Evolutionary conservation across 1,140 invertebrate genomes (phyloP), one percentile per base, ranked within the genome.

Genomic region (Hylyphantes graminicola): DNA sequence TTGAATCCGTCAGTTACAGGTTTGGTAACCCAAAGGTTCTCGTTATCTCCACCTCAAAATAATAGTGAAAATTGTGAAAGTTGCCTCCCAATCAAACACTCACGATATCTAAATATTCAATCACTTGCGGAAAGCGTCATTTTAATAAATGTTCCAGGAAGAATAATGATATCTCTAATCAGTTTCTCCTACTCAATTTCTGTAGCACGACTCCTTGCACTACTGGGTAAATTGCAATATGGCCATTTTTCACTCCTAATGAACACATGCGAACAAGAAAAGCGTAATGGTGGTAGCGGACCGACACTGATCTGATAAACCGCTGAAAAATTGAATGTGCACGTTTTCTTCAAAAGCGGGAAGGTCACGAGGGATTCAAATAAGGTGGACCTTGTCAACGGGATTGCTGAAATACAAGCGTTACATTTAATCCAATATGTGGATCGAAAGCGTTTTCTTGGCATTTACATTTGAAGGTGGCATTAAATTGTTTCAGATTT

Each of bases 311-410:
- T 35, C 48, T 53, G 61, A 77, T 77, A 61, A 76, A 80, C 54
- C 64, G 68, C 57, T 81, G 67, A 72, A 80, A 80, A 80, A 80
- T 80, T 80, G 78, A 80, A 80, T 55, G 55, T n/a, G 79, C 68
- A 81, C 68, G 79, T 50, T 72, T 81, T 81, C 13, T 64, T 3
- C 13, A 70, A 70, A 80, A 61, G 6, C 57, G 21, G 51, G 65
- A 79, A 54, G 76, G 76, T 79, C 64, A 79, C 76, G 78, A 55
- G 35, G 35, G 35, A 35, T 35, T 35, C 35, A 35, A 35, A 35
- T 35, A 35, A 35, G 35, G 35, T 35, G 35, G 35, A 35, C 35
- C 35, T 35, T 35, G 35, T 35, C 35, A 35, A 35, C 35, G 35
- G 35, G 35, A 35, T 35, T 35, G 35, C 35, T 35, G 35, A 35